phyloP scores from a whole-genome alignment of 2,797 vertebrate species.

The Lepilemur ruficaudatus region DNA sequence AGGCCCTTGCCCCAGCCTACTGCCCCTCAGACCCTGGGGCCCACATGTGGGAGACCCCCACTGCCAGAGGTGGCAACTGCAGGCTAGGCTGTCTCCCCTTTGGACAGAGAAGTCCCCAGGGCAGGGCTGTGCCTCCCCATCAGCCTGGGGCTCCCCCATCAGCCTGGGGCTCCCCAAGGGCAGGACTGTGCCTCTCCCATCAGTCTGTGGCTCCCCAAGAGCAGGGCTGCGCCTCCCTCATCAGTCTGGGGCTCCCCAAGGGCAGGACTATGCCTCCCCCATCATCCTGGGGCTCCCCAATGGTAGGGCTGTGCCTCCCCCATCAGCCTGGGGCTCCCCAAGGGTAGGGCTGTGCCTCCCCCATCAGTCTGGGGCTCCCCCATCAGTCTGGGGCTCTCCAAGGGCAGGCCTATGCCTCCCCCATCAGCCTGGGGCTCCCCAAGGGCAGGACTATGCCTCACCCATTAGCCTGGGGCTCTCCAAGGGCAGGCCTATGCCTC shows the following conservation, averaged over 20 bases:
- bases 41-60: not conserved
- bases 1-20: rapidly evolving
- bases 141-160: not conserved
- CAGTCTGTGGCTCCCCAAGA: too few relatives aligned
- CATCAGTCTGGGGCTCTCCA: too few relatives aligned
- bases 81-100: not conserved
- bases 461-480: too few relatives aligned
- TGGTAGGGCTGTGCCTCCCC: not conserved
- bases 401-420: too few relatives aligned
- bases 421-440: too few relatives aligned
- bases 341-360: not conserved
- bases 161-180: not conserved
- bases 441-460: too few relatives aligned
- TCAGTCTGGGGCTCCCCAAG: too few relatives aligned
- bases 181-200: not conserved
- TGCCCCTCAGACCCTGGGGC: not conserved
- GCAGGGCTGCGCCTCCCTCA: too few relatives aligned
- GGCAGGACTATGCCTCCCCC: not conserved
- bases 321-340: too few relatives aligned
- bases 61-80: not conserved
- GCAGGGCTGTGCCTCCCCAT: not conserved
- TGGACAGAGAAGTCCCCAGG: too few relatives aligned
- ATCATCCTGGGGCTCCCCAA: not conserved
- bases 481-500: too few relatives aligned
- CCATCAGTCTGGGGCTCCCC: not conserved